Percentiles rank a stretch among this genome's conserved stretches.
Evolutionary conservation across 30 jellyfish, hydroid and myxozoan genomes (phyloP).

Genomic region (Catostylus mosaicus): DNA sequence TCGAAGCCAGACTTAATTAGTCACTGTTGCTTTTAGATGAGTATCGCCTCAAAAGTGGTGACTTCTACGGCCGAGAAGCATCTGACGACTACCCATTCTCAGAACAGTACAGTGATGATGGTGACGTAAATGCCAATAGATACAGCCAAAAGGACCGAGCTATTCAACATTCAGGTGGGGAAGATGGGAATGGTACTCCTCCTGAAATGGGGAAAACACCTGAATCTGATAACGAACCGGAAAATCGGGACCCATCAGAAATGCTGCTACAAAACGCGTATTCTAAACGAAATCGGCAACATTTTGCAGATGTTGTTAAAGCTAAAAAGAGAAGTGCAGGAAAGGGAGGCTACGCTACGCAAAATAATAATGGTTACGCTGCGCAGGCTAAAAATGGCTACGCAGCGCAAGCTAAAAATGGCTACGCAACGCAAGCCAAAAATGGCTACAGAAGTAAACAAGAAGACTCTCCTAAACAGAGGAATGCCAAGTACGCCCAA

Average conservation of each 20-base stretch:
- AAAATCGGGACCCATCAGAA: conserved; percentile 13
- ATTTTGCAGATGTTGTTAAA: conserved; percentile 16
- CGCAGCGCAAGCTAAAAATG: neutral
- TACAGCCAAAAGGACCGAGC: neutral
- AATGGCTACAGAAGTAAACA: neutral
- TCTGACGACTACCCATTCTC: conserved; percentile 12
- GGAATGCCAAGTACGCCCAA: neutral
- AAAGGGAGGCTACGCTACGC: neutral
- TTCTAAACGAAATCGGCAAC: neutral
- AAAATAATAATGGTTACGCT: neutral
- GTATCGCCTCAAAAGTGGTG: conserved; percentile 38
- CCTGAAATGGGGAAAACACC: neutral
- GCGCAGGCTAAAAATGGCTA: too few species aligned
- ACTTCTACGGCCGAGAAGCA: neutral
- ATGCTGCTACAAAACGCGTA: conserved; percentile 24
- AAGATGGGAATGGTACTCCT: neutral
- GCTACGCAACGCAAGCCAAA: neutral
- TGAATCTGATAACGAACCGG: neutral
- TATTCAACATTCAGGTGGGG: neutral
- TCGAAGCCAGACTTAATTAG: too few species aligned
- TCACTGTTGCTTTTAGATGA: conserved; percentile 6
- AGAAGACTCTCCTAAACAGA: neutral
- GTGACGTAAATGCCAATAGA: conserved; percentile 2
- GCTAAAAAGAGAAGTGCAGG: neutral
- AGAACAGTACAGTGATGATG: conserved; percentile 25